Base-by-base conservation (phyloP, 2,797 vertebrate genomes). In the Menidia menidia region DNA sequence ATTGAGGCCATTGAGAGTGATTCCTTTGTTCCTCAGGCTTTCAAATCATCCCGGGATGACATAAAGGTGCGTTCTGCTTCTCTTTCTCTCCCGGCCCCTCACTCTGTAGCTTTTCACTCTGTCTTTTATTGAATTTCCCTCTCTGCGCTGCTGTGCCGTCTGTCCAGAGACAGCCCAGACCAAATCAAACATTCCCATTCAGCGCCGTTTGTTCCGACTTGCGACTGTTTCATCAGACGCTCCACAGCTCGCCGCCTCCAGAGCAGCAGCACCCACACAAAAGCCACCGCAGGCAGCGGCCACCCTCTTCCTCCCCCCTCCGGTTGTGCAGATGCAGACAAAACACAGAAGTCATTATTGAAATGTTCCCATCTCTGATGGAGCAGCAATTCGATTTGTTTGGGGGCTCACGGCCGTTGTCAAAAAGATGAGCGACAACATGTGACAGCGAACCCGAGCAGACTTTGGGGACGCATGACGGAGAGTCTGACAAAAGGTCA, bases 1-100 rank as follows among this genome's bases (percentile, higher is more conserved):
- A 98, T 99, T 60, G 97, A 98, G 91, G 97, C 96, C 87, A 98
- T 99, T 89, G 97, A 99, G 88, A 96, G 95, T 74, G 96, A 98
- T 92, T 96, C 96, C 87, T 99, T 99, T 95, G 90, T 99, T 94
- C 96, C 96, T 48, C 97, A 98, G 92, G 92, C 91, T 84, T 99
- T 99, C 95, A 95, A 96, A 94, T 99, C 98, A 67, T 97, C 95
- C 90, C 94, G 97, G 87, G 97, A 98, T 86, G 82, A 94, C 81
- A 95, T 94, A 92, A 97, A 97, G 95, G 97, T 98, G 95, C 90
- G 86, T 88, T 88, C 74, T 83, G 83, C 88, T 84, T 75, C 81
- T 87, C 80, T 87, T 83, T 87, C 82, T 80, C 75, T 81, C 70
- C 69, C 69, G 64, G 43, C 76, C 74, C 84, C 82, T 90, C 88